phyloP scores from a whole-genome alignment of 2,888 invertebrate species.

The Leptopilina myrica region DNA sequence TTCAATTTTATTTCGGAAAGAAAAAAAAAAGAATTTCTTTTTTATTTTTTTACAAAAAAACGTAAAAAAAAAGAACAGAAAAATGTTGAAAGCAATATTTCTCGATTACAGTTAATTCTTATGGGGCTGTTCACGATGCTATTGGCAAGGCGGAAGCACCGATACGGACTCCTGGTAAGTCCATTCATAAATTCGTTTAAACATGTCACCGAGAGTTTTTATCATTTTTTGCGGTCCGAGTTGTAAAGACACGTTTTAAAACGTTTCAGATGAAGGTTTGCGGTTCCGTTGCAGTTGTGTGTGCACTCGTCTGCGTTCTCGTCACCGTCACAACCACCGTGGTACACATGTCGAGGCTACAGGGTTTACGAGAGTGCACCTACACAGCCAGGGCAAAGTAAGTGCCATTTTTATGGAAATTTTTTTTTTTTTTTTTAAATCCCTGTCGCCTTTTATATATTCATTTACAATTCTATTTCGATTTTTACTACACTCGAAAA shows the following conservation, averaged over 20 bases:
- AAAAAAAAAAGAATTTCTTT: neutral
- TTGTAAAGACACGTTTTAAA: slow-evolving; percentile 41
- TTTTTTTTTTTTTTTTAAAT: neutral
- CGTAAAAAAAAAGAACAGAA: too few species aligned
- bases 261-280: slow-evolving; percentile 88
- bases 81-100: slow-evolving; percentile 9
- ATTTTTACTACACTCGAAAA: too few species aligned
- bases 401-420: slow-evolving; percentile 24
- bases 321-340: slow-evolving; percentile 94
- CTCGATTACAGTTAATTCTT: slow-evolving; percentile 84
- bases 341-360: slow-evolving; percentile 91
- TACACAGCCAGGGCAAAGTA: slow-evolving; percentile 81
- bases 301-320: slow-evolving; percentile 90
- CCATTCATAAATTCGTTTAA: slow-evolving; percentile 34
- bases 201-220: slow-evolving; percentile 13
- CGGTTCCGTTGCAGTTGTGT: slow-evolving; percentile 91
- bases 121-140: slow-evolving; percentile 93
- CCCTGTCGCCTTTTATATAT: too few species aligned
- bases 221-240: slow-evolving; percentile 11
- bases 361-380: slow-evolving; percentile 91
- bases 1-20: too few species aligned
- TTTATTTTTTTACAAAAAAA: neutral
- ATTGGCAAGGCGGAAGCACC: slow-evolving; percentile 87
- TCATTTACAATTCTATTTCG: too few species aligned
- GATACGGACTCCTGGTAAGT: slow-evolving; percentile 92